Evolutionary conservation across 2,113 vertebrate genomes (phyloP).

Genomic region (Elachura formosa): DNA sequence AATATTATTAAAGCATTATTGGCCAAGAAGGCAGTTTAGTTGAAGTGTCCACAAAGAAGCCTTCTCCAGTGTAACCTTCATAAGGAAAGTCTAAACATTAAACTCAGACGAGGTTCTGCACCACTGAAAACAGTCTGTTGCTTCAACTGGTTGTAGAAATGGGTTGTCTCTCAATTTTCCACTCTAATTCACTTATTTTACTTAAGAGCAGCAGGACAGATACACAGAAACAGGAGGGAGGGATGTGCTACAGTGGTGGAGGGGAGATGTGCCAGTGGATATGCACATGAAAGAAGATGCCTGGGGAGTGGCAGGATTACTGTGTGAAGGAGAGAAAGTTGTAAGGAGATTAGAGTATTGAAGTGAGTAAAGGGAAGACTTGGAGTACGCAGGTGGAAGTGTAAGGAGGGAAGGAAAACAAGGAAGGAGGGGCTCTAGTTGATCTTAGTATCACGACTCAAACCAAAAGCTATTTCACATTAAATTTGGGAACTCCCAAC

Average conservation of each 20-base stretch:
- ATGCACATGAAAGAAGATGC: background rate
- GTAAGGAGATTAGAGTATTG: background rate
- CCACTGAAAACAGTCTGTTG: background rate
- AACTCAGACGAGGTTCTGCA: background rate
- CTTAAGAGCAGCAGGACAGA: background rate
- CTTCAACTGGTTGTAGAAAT: background rate
- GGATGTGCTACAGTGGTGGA: background rate
- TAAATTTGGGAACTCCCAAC: background rate
- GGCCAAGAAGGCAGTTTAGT: background rate
- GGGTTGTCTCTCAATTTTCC: background rate
- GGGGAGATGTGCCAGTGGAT: background rate
- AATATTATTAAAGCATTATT: background rate
- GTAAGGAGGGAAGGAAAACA: background rate
- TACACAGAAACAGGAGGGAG: background rate
- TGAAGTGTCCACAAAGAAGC: background rate
- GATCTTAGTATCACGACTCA: background rate
- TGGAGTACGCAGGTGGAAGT: background rate
- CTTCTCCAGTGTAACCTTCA: background rate
- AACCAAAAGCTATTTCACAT: background rate
- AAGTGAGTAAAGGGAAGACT: background rate
- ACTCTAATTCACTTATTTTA: background rate
- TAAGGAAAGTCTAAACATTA: background rate
- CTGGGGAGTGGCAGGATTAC: background rate
- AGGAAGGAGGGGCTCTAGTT: background rate
- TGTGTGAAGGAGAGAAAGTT: background rate